A percentile compares a stretch with the other conserved stretches of the same genome.
phyloP scores from a whole-genome alignment of 2,888 invertebrate species.

The Scaptomyza cyrtandrae region DNA sequence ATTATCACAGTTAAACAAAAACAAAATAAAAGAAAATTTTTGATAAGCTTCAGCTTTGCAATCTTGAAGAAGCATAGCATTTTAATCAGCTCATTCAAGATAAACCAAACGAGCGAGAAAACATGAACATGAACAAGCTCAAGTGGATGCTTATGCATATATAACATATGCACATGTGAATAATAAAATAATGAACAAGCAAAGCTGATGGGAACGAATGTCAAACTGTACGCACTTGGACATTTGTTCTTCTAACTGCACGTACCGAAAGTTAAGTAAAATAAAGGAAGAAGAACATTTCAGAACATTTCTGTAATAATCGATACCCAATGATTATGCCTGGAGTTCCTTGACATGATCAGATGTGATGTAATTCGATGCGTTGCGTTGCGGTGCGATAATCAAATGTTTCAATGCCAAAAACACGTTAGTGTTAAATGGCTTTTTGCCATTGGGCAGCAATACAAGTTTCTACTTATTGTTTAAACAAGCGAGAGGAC shows the following conservation, averaged over 20 bases:
- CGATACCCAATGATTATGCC: constrained; percentile 32
- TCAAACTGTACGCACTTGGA: constrained; percentile 16
- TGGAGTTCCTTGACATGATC: constrained; percentile 58
- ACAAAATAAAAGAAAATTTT: too few relatives aligned
- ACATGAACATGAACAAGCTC: constrained; percentile 31
- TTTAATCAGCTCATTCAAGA: constrained; percentile 44
- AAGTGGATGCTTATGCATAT: too few relatives aligned
- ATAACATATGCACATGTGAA: too few relatives aligned
- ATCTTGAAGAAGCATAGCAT: constrained; percentile 18
- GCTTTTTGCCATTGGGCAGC: constrained; percentile 22
- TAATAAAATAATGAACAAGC: constrained; percentile 3
- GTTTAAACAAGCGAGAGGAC: constrained; percentile 71
- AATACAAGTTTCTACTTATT: constrained; percentile 43
- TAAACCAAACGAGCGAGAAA: constrained; percentile 26
- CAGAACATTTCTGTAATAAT: constrained; percentile 20
- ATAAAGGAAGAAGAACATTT: background rate
- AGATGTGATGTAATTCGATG: background rate
- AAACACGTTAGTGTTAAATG: constrained; percentile 73
- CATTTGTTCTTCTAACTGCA: constrained; percentile 48
- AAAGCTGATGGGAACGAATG: constrained; percentile 9
- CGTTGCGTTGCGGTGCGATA: constrained; percentile 29
- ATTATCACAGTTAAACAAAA: too few relatives aligned
- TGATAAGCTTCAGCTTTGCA: too few relatives aligned
- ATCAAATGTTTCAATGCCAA: constrained; percentile 63
- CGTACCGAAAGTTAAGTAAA: constrained; percentile 1